Evolutionary conservation across 2,888 invertebrate species (phyloP), one percentile per base, ranked within the genome.

Genomic region (Eupithecia dodoneata): DNA sequence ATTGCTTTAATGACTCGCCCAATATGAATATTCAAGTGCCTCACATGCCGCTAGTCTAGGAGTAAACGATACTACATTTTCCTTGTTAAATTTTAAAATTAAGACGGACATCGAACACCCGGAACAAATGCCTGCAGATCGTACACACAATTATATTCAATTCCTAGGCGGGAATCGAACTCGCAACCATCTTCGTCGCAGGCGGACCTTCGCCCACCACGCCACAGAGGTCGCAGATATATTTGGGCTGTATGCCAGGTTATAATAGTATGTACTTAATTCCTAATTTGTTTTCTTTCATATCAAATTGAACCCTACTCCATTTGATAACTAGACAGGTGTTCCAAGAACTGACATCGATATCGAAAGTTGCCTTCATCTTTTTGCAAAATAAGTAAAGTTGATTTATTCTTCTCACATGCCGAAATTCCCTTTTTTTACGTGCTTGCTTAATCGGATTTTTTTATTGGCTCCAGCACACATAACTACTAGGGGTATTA

Each of bases 11-110:
- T 89, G 87, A 89, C 87, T 88, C 85, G 81, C 84, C 85, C 85
- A 83, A 85, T 84, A 90, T 91, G 90, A 91, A 91, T 92, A 92
- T 92, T 91, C 89, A 90, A 82, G 79, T 79, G 78, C 84, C 83
- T 86, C 84, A 18, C 55, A 88, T 87, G 85, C 84, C 87, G 41
- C 41, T 59, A 74, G 77, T 72, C 52, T 42, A 65, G 12, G 71
- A 73, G 76, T 15, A 10, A 44, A n/a, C 5, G 30, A 3, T 13
- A 52, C 18, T 13, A 55, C 18, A 42, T 67, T 63, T 12, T 12
- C 63, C 5, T 18, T 59, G 3, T 3, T 18, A 9, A 55, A n/a
- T 18, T 59, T 18, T 59, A 18, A 18, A 59, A 30, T 30, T 30
- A 30, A 30, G 30, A 30, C 30, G 30, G 30, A 30, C 30, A 30